These are phyloP conservation scores for Conus canariensis DNA, from an alignment of 2,888 invertebrate genomes.

Conservation along the genomic window DNA sequence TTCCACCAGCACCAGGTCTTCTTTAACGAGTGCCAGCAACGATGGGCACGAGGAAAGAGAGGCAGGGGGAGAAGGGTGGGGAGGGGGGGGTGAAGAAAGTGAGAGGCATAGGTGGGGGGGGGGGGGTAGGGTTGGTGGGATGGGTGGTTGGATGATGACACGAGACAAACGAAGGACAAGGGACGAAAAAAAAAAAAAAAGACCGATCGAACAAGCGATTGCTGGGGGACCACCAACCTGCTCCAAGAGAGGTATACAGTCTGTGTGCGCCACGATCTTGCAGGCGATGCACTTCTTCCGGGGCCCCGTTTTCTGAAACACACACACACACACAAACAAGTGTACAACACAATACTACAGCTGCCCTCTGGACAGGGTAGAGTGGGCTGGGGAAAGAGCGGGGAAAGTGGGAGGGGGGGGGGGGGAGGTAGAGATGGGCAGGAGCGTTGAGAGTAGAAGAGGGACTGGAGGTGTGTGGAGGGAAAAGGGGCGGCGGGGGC, in stretches of 20 bases:
- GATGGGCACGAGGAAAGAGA: too few species aligned
- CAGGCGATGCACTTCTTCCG: conserved; percentile 96
- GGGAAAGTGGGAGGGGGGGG: neutral
- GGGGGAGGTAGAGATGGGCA: neutral
- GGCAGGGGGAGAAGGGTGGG: too few species aligned
- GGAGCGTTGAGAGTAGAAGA: neutral
- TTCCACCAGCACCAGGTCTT: too few species aligned
- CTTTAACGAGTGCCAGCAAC: too few species aligned
- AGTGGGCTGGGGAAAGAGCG: neutral
- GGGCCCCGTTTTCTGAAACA: conserved; percentile 84
- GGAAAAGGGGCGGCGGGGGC: neutral
- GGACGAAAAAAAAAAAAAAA: too few species aligned
- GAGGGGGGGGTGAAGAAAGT: too few species aligned
- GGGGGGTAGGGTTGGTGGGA: too few species aligned
- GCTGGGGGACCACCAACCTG: conserved; percentile 78
- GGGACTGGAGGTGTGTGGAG: neutral
- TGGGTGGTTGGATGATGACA: too few species aligned
- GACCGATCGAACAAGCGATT: too few species aligned
- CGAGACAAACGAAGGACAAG: too few species aligned
- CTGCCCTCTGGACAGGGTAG: too few species aligned
- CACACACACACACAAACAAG: neutral
- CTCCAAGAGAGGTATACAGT: conserved; percentile 90
- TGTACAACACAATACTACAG: neutral
- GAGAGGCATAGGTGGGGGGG: too few species aligned
- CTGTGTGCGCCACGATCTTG: conserved; percentile 92